A percentile compares a stretch with the other conserved stretches of the same genome.
phyloP scores from a whole-genome alignment of 2,113 vertebrate genomes.

The Bombycilla garrulus region DNA sequence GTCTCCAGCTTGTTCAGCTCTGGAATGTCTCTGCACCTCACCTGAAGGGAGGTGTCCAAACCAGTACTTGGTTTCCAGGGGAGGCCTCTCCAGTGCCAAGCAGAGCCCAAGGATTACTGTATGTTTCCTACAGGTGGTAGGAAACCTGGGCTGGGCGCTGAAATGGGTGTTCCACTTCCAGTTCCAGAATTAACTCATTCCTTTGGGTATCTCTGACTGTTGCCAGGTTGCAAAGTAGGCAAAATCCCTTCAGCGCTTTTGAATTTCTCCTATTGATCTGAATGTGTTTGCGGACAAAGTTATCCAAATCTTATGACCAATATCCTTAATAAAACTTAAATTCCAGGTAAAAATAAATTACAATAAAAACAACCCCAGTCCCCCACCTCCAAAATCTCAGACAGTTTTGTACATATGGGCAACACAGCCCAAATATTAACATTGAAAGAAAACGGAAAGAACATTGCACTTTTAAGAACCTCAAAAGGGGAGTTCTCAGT shows the following conservation, averaged over 20 bases:
- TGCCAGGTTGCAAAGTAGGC: not conserved
- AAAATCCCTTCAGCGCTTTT: not conserved
- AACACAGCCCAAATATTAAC: not conserved
- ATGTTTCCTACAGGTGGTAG: rapidly evolving
- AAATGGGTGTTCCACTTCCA: not conserved
- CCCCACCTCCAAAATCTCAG: not conserved
- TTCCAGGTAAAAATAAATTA: not conserved
- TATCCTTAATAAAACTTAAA: not conserved
- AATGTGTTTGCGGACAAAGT: not conserved
- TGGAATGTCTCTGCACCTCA: not conserved
- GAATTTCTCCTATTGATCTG: not conserved
- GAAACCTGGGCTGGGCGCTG: not conserved
- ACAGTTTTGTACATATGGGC: not conserved
- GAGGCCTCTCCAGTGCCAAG: not conserved
- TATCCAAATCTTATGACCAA: not conserved
- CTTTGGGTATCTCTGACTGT: not conserved
- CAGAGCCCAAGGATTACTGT: not conserved
- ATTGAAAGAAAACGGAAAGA: not conserved
- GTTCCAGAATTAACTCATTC: not conserved
- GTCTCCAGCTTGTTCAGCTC: not conserved
- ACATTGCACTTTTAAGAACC: not conserved
- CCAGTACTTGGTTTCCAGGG: rapidly evolving
- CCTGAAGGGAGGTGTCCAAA: not conserved
- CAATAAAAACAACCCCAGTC: not conserved
- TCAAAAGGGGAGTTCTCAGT: not conserved